Percentiles rank a stretch among this genome's conserved stretches.
Conservation (phyloP, 2,888 invertebrate genomes). For the Heliconius charithonia region DNA sequence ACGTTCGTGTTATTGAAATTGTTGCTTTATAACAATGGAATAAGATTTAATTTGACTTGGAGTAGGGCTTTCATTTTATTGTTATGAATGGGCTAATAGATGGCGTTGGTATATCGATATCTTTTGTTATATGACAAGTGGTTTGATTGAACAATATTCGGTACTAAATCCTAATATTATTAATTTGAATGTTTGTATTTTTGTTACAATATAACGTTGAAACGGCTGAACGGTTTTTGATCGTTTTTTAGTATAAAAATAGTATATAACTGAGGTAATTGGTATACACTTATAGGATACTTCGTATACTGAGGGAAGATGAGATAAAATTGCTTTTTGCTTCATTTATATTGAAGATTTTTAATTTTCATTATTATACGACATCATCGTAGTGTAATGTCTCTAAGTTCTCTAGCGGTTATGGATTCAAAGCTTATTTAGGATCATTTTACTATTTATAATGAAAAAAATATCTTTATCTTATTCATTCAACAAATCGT, state of each 20-base stretch:
- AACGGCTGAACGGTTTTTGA: background rate
- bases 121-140: conserved; percentile 52
- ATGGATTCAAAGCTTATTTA: too few relatives aligned
- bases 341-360: too few relatives aligned
- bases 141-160: conserved; percentile 18
- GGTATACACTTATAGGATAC: background rate
- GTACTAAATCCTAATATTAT: conserved; percentile 10
- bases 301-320: background rate
- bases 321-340: too few relatives aligned
- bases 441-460: too few relatives aligned
- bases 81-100: conserved; percentile 60
- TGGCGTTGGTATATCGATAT: conserved; percentile 67
- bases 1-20: conserved; percentile 68
- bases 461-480: too few relatives aligned
- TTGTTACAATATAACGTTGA: background rate
- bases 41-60: conserved; percentile 64
- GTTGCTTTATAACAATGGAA: conserved; percentile 61
- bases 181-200: background rate
- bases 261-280: background rate
- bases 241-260: background rate
- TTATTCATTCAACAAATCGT: too few relatives aligned
- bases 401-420: too few relatives aligned
- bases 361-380: background rate
- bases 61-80: conserved; percentile 50
- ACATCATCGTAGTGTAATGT: background rate